A percentile compares a stretch with the other conserved stretches of the same genome.
phyloP scores from a whole-genome alignment of 2,888 invertebrate genomes.

The Acrocera orbiculus region DNA sequence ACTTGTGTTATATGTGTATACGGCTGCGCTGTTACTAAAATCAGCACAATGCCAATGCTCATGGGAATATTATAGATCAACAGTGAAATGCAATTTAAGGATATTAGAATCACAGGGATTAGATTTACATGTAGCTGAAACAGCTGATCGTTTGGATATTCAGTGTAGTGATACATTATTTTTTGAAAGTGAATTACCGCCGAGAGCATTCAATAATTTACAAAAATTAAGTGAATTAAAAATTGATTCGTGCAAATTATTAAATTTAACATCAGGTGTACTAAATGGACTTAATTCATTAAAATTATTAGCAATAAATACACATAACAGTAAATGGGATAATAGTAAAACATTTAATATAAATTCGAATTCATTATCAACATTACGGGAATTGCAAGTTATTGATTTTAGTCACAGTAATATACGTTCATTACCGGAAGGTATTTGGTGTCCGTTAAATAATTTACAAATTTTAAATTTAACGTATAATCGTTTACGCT shows the following conservation, averaged over 20 bases:
- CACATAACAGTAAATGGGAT: conserved; percentile 66
- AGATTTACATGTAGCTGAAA: conserved; percentile 40
- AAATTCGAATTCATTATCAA: conserved; percentile 50
- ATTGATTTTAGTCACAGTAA: conserved; percentile 72
- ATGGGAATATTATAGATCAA: conserved; percentile 30
- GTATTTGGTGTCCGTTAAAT: conserved; percentile 59
- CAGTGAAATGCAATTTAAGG: conserved; percentile 28
- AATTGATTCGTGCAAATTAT: conserved; percentile 62
- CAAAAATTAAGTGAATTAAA: conserved; percentile 56
- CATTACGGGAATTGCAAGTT: conserved; percentile 59
- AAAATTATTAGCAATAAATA: conserved; percentile 58
- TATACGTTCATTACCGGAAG: conserved; percentile 60
- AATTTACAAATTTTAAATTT: conserved; percentile 69
- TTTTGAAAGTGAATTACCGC: conserved; percentile 56
- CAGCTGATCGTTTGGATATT: conserved; percentile 52
- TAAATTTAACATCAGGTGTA: conserved; percentile 54
- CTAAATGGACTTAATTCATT: conserved; percentile 67
- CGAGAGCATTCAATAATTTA: conserved; percentile 52
- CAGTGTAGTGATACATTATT: conserved; percentile 61
- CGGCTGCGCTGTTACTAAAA: not conserved
- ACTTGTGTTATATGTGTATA: no score
- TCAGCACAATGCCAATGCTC: conserved; percentile 31
- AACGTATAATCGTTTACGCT: conserved; percentile 65
- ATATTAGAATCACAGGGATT: conserved; percentile 22
- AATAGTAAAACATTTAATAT: conserved; percentile 57